Conservation (phyloP, 2,888 invertebrate genomes). For the Oligia latruncula region DNA sequence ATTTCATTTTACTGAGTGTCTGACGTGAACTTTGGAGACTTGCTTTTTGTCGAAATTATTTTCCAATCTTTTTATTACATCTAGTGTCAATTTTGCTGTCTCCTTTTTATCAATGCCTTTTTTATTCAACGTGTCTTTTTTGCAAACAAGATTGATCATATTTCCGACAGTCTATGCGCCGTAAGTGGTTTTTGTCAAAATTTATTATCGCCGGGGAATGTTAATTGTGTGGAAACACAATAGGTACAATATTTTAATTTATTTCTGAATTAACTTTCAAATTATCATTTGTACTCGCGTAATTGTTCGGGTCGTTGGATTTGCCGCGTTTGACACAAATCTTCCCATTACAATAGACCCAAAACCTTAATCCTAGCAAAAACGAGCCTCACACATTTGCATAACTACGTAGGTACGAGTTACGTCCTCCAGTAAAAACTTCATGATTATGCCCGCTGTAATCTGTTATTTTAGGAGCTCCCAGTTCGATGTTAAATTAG, state of each 20-base stretch:
- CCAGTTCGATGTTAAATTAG: constrained; percentile 68
- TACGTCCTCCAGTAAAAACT: constrained; percentile 64
- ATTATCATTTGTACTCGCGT: constrained; percentile 66
- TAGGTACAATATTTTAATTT: constrained; percentile 55
- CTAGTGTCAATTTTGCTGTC: constrained; percentile 81
- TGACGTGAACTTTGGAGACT: constrained; percentile 88
- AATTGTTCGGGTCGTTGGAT: constrained; percentile 73
- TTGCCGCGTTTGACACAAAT: constrained; percentile 77
- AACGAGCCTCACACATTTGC: constrained; percentile 75
- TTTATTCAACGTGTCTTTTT: constrained; percentile 62
- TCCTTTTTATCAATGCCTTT: constrained; percentile 70
- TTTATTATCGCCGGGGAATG: constrained; percentile 42
- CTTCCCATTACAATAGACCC: constrained; percentile 78
- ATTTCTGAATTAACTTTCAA: constrained; percentile 64
- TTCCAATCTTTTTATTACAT: constrained; percentile 86
- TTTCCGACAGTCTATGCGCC: constrained; percentile 39
- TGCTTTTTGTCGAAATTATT: constrained; percentile 88
- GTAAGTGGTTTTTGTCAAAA: constrained; percentile 52
- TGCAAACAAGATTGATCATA: constrained; percentile 63
- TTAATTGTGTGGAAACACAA: constrained; percentile 53
- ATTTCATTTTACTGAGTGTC: constrained; percentile 90
- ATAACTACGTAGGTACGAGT: constrained; percentile 72
- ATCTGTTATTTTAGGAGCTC: constrained; percentile 71
- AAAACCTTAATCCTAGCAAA: constrained; percentile 76
- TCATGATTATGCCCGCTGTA: constrained; percentile 64